Base-by-base conservation (phyloP, 2,888 invertebrate species). In the Pristionchus mayeri region DNA sequence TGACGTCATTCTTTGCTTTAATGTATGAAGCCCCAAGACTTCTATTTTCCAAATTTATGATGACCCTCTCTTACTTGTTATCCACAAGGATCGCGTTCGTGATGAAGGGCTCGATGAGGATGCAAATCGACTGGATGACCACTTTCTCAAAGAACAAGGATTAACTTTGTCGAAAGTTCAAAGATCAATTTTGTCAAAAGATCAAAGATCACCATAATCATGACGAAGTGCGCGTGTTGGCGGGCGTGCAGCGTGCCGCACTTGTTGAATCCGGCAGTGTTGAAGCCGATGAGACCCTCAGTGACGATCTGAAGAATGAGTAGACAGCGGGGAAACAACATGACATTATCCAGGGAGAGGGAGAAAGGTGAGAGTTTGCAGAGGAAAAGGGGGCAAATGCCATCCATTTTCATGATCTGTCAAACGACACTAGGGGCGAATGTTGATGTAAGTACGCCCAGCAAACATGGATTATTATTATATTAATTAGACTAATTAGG, bases 251-350 rank as follows among this genome's bases (percentile, higher is more conserved):
- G 82, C 1, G 87, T 87, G 24, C 87, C 87, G 60, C 88, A 88
- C 57, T 88, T 88, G 57, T 88, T 88, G 86, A 88, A 88, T 40
- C 88, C 88, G 0, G 88, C 88, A 24, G 88, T 87, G 63, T 88
- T 88, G 52, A 84, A 85, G 16, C 88, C 88, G 79, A 88, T 86
- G 18, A 88, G 60, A 85, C 88, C 87, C 80, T 88, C 87, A 7
- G 87, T 87, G 13, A 87, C 84, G 18, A 87, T 84, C 88, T 88
- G 75, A 44, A 71, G 7, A 48, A 48, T n/a, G n/a, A n/a, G n/a
- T n/a, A n/a, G n/a, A n/a, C n/a, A n/a, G n/a, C n/a, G n/a, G n/a
- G n/a, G n/a, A n/a, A n/a, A n/a, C n/a, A n/a, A n/a, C n/a, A n/a
- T n/a, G n/a, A n/a, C n/a, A n/a, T n/a, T n/a, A n/a, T n/a, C n/a